These are phyloP conservation scores for Bicyclus anynana DNA, from an alignment of 1,140 invertebrate genomes.

Conservation along the genomic window DNA sequence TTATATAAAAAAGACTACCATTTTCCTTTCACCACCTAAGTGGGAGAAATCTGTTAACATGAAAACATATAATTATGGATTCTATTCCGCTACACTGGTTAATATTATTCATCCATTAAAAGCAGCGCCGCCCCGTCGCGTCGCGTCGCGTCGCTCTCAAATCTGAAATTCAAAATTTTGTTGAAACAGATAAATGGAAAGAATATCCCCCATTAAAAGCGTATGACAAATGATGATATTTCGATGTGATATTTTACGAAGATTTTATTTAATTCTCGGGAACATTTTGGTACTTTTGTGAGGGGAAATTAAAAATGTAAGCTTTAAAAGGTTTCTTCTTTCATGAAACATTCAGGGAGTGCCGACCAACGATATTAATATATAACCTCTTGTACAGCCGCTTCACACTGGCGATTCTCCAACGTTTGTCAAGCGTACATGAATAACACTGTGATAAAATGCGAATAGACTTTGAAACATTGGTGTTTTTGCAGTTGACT, in stretches of 20 bases:
- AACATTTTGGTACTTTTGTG: conserved; percentile 12
- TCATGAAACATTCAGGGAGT: not conserved
- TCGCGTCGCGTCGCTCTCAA: conserved; percentile 28
- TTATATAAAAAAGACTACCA: too few relatives aligned
- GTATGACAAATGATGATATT: conserved; percentile 41
- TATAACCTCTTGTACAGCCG: too few relatives aligned
- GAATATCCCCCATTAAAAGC: conserved; percentile 48
- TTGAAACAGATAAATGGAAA: conserved; percentile 64
- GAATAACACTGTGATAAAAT: too few relatives aligned
- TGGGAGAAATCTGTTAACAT: conserved; percentile 41
- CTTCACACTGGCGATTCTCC: too few relatives aligned
- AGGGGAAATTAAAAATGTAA: conserved; percentile 30
- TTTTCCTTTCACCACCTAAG: not conserved
- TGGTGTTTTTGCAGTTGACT: too few relatives aligned
- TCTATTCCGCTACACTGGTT: conserved; percentile 48
- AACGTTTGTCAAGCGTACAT: too few relatives aligned
- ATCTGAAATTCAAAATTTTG: conserved; percentile 67
- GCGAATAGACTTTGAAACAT: too few relatives aligned
- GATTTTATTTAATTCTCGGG: conserved; percentile 13
- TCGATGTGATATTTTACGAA: conserved; percentile 18
- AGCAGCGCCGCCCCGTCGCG: conserved; percentile 32
- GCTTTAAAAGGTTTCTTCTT: conserved; percentile 9
- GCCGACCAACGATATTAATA: not conserved
- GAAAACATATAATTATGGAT: conserved; percentile 48
- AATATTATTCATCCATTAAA: conserved; percentile 66